Base-by-base conservation (phyloP, 2,113 vertebrate genomes). In the Bambusicola thoracicus region DNA sequence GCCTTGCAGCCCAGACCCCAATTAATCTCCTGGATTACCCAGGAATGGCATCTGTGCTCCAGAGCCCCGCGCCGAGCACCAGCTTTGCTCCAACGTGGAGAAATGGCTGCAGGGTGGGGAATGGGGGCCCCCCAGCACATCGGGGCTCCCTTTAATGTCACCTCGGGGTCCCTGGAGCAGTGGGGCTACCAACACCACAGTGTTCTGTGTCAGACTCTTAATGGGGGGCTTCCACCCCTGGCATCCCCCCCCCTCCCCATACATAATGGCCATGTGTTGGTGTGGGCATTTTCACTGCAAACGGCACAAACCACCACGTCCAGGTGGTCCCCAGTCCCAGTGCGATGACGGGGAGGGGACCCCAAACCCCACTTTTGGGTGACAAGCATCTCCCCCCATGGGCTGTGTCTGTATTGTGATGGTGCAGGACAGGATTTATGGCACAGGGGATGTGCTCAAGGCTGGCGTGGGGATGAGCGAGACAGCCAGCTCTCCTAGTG, bases 11-110 rank as follows among this genome's bases (percentile, higher is more conserved):
- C 84, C 93, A 94, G 89, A 95, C 94, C 94, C 91, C 91, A 95
- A 96, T 95, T 96, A 95, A 97, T 96, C 96, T 95, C 87, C 72
- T 51, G 85, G 94, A 97, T 96, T 96, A 96, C 74, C 92, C 86
- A 96, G 91, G 94, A 97, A 95, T 94, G 95, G 92, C 95, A 96
- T 95, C 93, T 94, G 0, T 4, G 49, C 81, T 93, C 90, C 93
- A 95, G 93, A 87, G 66, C 85, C 74, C 13, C 20, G 76, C 72
- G 79, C 1, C 3, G 25, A 62, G 36, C 9, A 38, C 16, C 61
- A 17, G 61, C 61, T 63, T 73, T 81, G 75, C 75, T 61, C 55
- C 36, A 58, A 90, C 0, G 21, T 5, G 2, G 46, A 94, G 87
- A 63, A 87, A 66, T 49, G 6, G 1, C 81, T 61, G 41, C 3